Evolutionary conservation across 2,888 invertebrate species (phyloP).

Genomic region (Andricus curvator): DNA sequence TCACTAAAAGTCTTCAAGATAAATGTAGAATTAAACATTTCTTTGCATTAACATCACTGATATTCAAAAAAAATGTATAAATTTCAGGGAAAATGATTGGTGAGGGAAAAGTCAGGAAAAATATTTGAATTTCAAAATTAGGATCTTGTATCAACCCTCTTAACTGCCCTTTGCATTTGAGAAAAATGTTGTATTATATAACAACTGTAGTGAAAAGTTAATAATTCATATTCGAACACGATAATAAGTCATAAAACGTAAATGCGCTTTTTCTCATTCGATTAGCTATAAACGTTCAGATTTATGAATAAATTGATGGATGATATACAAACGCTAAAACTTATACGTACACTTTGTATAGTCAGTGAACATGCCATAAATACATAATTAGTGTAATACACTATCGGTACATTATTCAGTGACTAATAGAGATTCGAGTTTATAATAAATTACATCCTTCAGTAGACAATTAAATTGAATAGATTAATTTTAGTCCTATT

Average conservation of each 20-base stretch:
- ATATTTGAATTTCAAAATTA: too few species aligned
- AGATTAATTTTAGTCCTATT: background rate
- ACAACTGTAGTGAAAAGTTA: background rate
- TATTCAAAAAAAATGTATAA: too few species aligned
- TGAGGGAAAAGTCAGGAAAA: too few species aligned
- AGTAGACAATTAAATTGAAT: background rate
- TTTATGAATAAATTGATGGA: constrained; percentile 35
- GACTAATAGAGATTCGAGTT: background rate
- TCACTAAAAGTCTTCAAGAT: too few species aligned
- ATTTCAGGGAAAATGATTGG: too few species aligned
- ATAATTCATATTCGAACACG: background rate
- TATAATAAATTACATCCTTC: background rate
- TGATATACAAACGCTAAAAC: constrained; percentile 12
- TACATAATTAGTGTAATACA: background rate
- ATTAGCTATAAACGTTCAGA: constrained; percentile 24
- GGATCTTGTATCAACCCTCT: too few species aligned
- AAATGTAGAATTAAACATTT: too few species aligned
- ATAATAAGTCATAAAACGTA: constrained; percentile 30
- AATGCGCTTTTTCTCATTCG: constrained; percentile 9
- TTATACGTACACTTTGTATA: constrained; percentile 1
- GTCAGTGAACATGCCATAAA: background rate
- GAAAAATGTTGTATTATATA: too few species aligned
- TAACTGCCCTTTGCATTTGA: too few species aligned
- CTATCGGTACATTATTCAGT: background rate
- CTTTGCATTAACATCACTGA: too few species aligned